A percentile compares a stretch with the other conserved stretches of the same genome.
Evolutionary conservation across 2,113 vertebrate genomes (phyloP).

Genomic region (Nothocercus nigrocapillus): DNA sequence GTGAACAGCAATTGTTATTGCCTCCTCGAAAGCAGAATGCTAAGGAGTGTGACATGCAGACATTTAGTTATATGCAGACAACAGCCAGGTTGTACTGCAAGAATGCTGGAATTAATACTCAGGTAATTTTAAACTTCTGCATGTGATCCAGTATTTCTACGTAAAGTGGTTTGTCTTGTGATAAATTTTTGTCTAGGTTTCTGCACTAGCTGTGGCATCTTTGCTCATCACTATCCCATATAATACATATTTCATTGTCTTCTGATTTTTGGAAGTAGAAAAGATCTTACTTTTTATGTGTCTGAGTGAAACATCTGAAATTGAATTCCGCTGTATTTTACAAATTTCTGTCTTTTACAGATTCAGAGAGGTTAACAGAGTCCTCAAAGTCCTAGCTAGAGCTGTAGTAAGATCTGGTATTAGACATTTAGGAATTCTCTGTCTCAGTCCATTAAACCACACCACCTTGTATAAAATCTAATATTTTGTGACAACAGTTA

Average conservation of each 20-base stretch:
- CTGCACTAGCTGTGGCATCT: background rate
- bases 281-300: background rate
- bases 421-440: background rate
- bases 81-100: background rate
- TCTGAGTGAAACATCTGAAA: background rate
- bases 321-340: background rate
- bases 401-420: constrained; percentile 6
- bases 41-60: background rate
- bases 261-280: background rate
- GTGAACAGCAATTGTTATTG: background rate
- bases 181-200: background rate
- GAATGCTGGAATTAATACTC: background rate
- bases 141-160: background rate
- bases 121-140: background rate
- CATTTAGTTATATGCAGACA: background rate
- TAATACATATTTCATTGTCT: background rate
- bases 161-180: background rate
- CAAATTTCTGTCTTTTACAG: background rate
- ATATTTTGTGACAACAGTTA: constrained; percentile 44
- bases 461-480: background rate
- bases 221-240: background rate
- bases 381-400: background rate
- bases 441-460: constrained; percentile 1
- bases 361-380: background rate
- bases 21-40: background rate